Evolutionary conservation across 2,888 invertebrate genomes (phyloP), one percentile per base, ranked within the genome.

Genomic region (Epinotia brunnichana): DNA sequence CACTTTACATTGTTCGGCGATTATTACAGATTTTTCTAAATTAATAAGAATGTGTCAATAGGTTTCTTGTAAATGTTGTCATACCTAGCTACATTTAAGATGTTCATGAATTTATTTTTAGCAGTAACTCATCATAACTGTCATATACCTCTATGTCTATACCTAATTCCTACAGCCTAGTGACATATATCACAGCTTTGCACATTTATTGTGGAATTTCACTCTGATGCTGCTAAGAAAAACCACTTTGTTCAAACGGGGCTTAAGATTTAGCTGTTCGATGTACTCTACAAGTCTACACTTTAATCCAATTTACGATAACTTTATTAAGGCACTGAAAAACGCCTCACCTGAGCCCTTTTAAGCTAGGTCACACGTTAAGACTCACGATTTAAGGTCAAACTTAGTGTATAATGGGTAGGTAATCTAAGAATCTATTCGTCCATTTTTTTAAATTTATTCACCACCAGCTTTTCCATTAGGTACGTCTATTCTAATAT

Each of bases 1-100:
- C n/a, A n/a, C n/a, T 35, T 35, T 1, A 35, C 9, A 9, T 35
- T 0, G 35, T 35, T 35, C 35, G 35, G 7, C 35, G 21, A 61
- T 21, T 44, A 21, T 44, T 15, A 3, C 4, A 7, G 61, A 24
- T 61, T 61, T 21, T 19, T 24, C 53, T 53, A 35, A 29, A 35
- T 35, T 35, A 53, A 63, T 35, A 63, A 35, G 5, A 17, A 13
- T 64, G 64, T 19, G 53, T 54, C 64, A 64, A 56, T 56, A 15
- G 24, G 21, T 56, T 29, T 56, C 56, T 56, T 19, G 24, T 56
- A 24, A 56, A 56, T 56, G 7, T 2, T 56, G 56, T 24, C 15
- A 15, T 35, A 35, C 35, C 0, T n/a, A n/a, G n/a, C n/a, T n/a
- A n/a, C n/a, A n/a, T 29, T 29, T 29, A 29, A 29, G 29, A 29